phyloP scores from a whole-genome alignment of 2,888 invertebrate species.

The Pteria penguin region DNA sequence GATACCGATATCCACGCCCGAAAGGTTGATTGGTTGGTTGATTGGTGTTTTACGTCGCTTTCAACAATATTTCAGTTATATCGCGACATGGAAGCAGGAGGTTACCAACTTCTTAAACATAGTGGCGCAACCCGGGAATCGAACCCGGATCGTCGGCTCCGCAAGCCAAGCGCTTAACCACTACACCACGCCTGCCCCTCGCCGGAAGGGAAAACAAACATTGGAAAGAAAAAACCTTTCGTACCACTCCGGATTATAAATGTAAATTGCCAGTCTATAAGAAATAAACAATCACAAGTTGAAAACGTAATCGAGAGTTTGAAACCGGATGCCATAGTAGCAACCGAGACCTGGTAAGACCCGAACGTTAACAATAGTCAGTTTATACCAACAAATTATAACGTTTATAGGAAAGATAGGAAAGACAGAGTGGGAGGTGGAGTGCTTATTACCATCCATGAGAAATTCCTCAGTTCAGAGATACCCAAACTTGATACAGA shows the following conservation, averaged over 20 bases:
- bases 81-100: too few relatives aligned
- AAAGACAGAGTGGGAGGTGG: not conserved
- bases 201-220: not conserved
- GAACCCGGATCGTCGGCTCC: too few relatives aligned
- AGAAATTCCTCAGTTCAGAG: not conserved
- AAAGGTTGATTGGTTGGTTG: too few relatives aligned
- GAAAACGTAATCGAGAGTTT: conserved; percentile 18
- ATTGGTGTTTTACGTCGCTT: too few relatives aligned
- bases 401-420: conserved; percentile 15
- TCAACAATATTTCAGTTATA: too few relatives aligned
- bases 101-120: too few relatives aligned
- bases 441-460: not conserved
- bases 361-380: not conserved
- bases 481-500: not conserved
- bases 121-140: too few relatives aligned
- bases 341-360: not conserved
- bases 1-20: too few relatives aligned
- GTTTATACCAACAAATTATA: conserved; percentile 3
- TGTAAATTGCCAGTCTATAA: conserved; percentile 13
- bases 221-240: not conserved
- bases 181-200: too few relatives aligned
- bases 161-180: too few relatives aligned
- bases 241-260: conserved; percentile 6
- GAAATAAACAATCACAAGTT: not conserved
- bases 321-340: not conserved